These are phyloP conservation scores for Cheilosia impressa DNA, from an alignment of 2,888 invertebrate species.

Conservation along the genomic window DNA sequence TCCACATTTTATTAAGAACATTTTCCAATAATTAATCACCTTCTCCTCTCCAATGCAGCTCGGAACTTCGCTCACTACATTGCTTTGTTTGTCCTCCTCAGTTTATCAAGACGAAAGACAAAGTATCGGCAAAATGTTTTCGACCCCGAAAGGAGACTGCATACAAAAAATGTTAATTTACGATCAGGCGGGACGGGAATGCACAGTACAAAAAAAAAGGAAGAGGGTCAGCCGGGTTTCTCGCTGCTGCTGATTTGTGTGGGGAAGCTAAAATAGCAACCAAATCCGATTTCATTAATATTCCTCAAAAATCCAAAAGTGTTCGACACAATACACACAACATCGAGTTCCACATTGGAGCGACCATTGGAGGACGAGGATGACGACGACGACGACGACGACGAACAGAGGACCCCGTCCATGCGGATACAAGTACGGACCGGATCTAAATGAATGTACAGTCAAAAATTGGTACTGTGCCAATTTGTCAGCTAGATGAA, in stretches of 20 bases:
- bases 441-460: slow-evolving; percentile 58
- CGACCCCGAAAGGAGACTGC: slow-evolving; percentile 52
- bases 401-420: slow-evolving; percentile 17
- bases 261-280: slow-evolving; percentile 44
- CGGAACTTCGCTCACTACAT: slow-evolving; percentile 19
- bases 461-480: slow-evolving; percentile 62
- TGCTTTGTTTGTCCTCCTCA: slow-evolving; percentile 50
- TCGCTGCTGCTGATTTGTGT: slow-evolving; percentile 2
- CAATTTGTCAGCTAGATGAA: slow-evolving; percentile 69
- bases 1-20: slow-evolving; percentile 64
- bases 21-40: slow-evolving; percentile 71
- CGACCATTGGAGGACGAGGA: neutral
- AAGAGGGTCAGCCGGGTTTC: slow-evolving; percentile 50
- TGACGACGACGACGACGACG: neutral
- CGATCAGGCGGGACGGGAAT: slow-evolving; percentile 51
- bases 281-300: slow-evolving; percentile 72
- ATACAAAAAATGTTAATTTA: slow-evolving; percentile 64
- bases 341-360: slow-evolving; percentile 37
- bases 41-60: slow-evolving; percentile 24
- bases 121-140: slow-evolving; percentile 70
- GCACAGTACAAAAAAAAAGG: slow-evolving; percentile 38
- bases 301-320: slow-evolving; percentile 70
- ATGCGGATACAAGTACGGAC: slow-evolving; percentile 31
- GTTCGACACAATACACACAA: slow-evolving; percentile 66
- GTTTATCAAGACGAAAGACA: slow-evolving; percentile 68